These are phyloP conservation scores for Bombyx huttoni DNA, from an alignment of 2,888 invertebrate species.

Conservation along the genomic window DNA sequence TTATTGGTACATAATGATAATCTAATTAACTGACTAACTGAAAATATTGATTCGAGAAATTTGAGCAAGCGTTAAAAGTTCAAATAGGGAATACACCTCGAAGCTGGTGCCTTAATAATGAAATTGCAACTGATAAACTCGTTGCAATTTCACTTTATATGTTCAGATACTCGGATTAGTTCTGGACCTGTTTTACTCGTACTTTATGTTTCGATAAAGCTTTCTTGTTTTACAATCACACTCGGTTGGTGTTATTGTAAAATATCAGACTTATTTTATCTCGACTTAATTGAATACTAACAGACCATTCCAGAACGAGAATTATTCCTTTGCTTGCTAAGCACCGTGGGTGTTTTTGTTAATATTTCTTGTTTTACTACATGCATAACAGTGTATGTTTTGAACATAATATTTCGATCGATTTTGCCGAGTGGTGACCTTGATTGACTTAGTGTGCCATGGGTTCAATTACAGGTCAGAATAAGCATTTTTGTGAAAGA, in stretches of 20 bases:
- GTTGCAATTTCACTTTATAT: conserved; percentile 56
- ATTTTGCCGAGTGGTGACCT: too few species aligned
- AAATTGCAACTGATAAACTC: conserved; percentile 58
- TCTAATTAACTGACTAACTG: too few species aligned
- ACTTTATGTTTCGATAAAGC: conserved; percentile 43
- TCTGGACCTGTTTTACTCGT: conserved; percentile 46
- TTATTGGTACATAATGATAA: too few species aligned
- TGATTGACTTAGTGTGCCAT: too few species aligned
- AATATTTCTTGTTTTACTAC: too few species aligned
- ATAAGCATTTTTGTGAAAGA: too few species aligned
- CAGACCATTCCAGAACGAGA: neutral
- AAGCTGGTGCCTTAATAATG: conserved; percentile 44
- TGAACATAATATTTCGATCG: too few species aligned
- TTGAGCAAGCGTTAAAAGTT: neutral
- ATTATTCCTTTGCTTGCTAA: too few species aligned
- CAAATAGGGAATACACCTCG: conserved; percentile 13
- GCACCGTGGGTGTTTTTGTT: too few species aligned
- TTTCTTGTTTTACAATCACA: conserved; percentile 38
- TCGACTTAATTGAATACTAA: neutral
- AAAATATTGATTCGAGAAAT: too few species aligned
- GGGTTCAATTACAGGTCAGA: too few species aligned
- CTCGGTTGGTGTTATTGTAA: conserved; percentile 23
- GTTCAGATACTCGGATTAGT: conserved; percentile 31
- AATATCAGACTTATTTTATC: conserved; percentile 1
- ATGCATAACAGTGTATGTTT: too few species aligned